Evolutionary conservation across 2,797 vertebrate genomes (phyloP).

Genomic region (Sebastes matsubarae): DNA sequence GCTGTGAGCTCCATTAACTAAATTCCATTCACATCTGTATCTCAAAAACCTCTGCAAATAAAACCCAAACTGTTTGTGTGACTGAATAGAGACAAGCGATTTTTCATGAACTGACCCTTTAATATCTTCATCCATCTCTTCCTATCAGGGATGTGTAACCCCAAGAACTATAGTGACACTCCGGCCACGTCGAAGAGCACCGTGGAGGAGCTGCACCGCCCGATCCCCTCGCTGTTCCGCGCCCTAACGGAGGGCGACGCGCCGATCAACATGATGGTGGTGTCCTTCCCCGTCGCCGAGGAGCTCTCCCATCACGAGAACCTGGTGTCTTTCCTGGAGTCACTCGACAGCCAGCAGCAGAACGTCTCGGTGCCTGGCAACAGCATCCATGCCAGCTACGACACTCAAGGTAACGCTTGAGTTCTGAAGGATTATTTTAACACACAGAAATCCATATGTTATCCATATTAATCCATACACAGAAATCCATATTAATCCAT

Average conservation of each 20-base stretch:
- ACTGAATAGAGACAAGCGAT: not conserved
- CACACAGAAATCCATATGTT: not conserved
- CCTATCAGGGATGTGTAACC: conserved; percentile 94
- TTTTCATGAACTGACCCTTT: not conserved
- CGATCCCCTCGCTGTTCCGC: conserved; percentile 95
- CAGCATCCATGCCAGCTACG: conserved; percentile 89
- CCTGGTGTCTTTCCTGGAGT: conserved; percentile 95
- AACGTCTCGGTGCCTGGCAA: conserved; percentile 91
- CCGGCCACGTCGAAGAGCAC: conserved; percentile 98
- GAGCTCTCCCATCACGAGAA: conserved; percentile 96
- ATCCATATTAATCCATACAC: not conserved
- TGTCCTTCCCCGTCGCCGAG: conserved; percentile 95
- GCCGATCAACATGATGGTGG: conserved; percentile 95
- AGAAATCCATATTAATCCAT: not conserved
- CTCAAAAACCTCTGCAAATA: not conserved
- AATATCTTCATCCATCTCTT: not conserved
- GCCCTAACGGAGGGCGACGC: conserved; percentile 95
- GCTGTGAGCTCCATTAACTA: not conserved
- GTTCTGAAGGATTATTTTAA: not conserved
- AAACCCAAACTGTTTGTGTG: not conserved
- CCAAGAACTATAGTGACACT: conserved; percentile 96
- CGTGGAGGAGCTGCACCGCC: conserved; percentile 94
- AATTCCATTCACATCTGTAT: not conserved
- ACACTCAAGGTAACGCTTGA: conserved; percentile 74
- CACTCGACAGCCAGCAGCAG: conserved; percentile 91